phyloP scores from a whole-genome alignment of 1,140 invertebrate genomes.

The Drosophila paulistorum region DNA sequence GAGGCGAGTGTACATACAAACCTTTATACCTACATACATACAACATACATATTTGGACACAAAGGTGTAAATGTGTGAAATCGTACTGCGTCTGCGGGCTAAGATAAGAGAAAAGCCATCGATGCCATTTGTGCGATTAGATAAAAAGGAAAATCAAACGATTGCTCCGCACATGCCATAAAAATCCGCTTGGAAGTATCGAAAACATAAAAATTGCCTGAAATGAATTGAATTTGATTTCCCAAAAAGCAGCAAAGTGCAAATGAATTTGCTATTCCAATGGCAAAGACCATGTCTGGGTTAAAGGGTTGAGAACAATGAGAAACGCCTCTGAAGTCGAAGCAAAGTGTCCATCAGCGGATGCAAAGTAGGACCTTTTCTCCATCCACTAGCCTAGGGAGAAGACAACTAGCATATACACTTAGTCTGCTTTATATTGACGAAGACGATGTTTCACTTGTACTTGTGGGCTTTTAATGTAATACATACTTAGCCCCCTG shows the following conservation, averaged over 20 bases:
- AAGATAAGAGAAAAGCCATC: constrained; percentile 57
- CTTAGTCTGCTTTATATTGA: too few species aligned
- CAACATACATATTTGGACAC: constrained; percentile 25
- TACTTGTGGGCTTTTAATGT: too few species aligned
- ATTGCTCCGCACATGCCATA: constrained; percentile 33
- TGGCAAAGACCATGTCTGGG: neutral
- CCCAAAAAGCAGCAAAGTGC: neutral
- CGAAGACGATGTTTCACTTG: too few species aligned
- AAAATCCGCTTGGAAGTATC: constrained; percentile 24
- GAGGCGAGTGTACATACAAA: constrained; percentile 31
- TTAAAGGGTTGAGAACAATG: neutral
- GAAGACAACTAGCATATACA: too few species aligned
- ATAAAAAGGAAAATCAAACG: constrained; percentile 50
- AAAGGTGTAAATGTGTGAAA: constrained; percentile 40
- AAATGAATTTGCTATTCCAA: neutral
- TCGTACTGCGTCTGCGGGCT: constrained; percentile 50
- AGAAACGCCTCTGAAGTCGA: too few species aligned
- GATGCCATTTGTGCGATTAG: constrained; percentile 61
- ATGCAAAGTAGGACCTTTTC: too few species aligned
- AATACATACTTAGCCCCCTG: neutral
- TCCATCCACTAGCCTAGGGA: too few species aligned
- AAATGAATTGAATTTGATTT: constrained; percentile 12
- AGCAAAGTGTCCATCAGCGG: too few species aligned
- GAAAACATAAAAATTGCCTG: constrained; percentile 13
- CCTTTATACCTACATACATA: too few species aligned